Evolutionary conservation across 2,888 invertebrate genomes (phyloP).

Genomic region (Caenorhabditis afra): DNA sequence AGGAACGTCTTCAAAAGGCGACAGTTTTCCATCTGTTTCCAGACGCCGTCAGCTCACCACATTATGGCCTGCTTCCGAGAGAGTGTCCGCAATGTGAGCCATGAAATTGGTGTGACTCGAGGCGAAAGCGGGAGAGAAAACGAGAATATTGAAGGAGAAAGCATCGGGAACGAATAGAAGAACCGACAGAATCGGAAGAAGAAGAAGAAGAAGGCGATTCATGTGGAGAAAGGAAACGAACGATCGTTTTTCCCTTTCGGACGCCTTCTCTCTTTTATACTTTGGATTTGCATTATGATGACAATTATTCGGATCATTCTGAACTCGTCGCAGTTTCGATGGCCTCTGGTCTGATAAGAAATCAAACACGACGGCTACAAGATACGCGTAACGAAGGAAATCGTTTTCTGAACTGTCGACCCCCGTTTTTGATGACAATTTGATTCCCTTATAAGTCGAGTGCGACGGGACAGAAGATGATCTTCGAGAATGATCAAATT

Average conservation of each 20-base stretch:
- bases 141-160: slow-evolving; percentile 50
- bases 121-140: slow-evolving; percentile 59
- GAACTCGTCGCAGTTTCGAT: no score
- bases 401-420: no score
- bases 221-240: background rate
- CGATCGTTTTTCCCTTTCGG: background rate
- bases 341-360: no score
- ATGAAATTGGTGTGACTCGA: slow-evolving; percentile 63
- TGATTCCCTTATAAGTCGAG: no score
- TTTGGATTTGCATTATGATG: no score
- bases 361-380: no score
- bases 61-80: slow-evolving; percentile 60
- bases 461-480: background rate
- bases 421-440: no score
- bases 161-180: background rate
- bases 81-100: slow-evolving; percentile 58
- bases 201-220: background rate
- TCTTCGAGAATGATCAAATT: slow-evolving; percentile 8
- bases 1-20: slow-evolving; percentile 33
- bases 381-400: no score
- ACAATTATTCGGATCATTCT: no score
- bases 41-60: slow-evolving; percentile 49
- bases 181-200: no score
- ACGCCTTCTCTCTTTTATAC: no score
- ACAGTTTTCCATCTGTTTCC: background rate